These are phyloP conservation scores for Dusona sp. DNA, from an alignment of 2,888 invertebrate genomes.

Conservation along the genomic window DNA sequence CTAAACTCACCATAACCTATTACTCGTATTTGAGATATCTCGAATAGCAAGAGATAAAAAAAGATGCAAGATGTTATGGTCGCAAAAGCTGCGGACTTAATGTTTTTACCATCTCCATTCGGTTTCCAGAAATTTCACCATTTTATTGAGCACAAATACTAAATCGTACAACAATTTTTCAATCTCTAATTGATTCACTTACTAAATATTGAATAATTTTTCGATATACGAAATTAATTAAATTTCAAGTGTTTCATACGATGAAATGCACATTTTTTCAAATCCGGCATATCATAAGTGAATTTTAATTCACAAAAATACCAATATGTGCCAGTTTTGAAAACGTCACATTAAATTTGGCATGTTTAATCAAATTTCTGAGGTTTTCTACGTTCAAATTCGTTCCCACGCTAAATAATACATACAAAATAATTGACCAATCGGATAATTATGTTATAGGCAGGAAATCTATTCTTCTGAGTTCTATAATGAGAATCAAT, in stretches of 20 bases:
- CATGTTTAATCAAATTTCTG: not conserved
- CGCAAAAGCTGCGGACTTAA: not conserved
- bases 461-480: conserved; percentile 49
- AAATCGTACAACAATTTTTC: too few relatives aligned
- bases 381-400: not conserved
- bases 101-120: not conserved
- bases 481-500: conserved; percentile 58
- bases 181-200: too few relatives aligned
- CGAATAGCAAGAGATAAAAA: not conserved
- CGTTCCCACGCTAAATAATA: not conserved
- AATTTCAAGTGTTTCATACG: too few relatives aligned
- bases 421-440: not conserved
- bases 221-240: too few relatives aligned
- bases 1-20: conserved; percentile 3
- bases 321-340: not conserved
- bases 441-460: not conserved
- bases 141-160: not conserved
- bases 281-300: too few relatives aligned
- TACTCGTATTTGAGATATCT: conserved; percentile 37
- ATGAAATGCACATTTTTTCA: too few relatives aligned
- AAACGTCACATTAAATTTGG: not conserved
- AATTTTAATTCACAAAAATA: not conserved
- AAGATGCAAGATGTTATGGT: not conserved
- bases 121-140: not conserved
- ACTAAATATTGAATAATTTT: too few relatives aligned